Evolutionary conservation across 2,888 invertebrate species (phyloP), one percentile per base, ranked within the genome.

Genomic region (Cephalotes varians): DNA sequence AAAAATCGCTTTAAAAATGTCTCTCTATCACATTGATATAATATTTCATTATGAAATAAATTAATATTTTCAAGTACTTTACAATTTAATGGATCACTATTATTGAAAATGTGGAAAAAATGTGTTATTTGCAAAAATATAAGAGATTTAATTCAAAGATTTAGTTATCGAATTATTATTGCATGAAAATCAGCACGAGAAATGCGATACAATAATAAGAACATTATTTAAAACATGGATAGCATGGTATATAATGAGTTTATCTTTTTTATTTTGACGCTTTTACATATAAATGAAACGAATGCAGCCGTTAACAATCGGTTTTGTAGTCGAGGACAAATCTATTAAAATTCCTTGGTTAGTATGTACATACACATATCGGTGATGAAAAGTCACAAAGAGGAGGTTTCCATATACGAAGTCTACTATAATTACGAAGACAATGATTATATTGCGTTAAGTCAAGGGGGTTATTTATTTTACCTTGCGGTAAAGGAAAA

Each of bases 381-480:
- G 28, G 47, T 54, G 18, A 54, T 34, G 72, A 72, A 73, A 28
- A 73, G 58, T 72, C 1, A 40, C n/a, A 72, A 72, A 60, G 7
- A 60, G 54, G 25, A 37, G 58, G 40, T 28, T 58, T 54, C 21
- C 10, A 40, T 7, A 6, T 60, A 60, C 12, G 15, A 40, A 31
- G 54, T 40, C 28, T 28, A 40, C 58, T 37, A 40, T 56, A 58
- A 73, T 58, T 73, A 73, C 3, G 28, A 7, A 37, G 56, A 72
- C 28, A 28, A 72, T 72, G 4, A 3, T 56, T 37, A 18, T 37
- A 28, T n/a, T 40, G 25, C 18, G 56, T 47, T 65, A 18, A 65
- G 37, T 40, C 12, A 58, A 71, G 15, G 5, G 40, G 28, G 49
- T 10, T 12, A 15, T 5, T 58, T 40, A 72, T 72, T 72, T 72